Conservation (phyloP, 2,797 vertebrate genomes). For the Peromyscus melanophrys region DNA sequence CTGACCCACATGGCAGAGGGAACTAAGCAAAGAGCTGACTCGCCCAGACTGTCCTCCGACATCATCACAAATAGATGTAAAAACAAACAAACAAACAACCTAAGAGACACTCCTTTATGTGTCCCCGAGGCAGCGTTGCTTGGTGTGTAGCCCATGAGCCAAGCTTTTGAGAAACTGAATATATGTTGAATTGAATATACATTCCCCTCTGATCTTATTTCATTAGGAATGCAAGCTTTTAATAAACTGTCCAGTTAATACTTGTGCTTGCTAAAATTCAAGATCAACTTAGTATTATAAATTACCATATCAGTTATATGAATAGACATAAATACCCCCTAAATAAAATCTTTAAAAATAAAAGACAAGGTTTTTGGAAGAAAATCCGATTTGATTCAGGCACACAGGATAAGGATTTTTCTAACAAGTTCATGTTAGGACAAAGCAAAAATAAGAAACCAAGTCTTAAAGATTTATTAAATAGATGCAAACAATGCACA, state of each 20-base stretch:
- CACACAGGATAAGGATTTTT: neutral
- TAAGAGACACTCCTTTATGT: neutral
- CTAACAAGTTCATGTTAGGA: neutral
- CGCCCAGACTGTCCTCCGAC: neutral
- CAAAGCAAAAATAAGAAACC: conserved; percentile 30
- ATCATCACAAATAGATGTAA: neutral
- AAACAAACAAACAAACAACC: neutral
- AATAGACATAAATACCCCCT: neutral
- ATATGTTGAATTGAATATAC: neutral
- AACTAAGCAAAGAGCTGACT: neutral
- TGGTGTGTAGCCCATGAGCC: neutral
- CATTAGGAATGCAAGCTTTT: conserved; percentile 22
- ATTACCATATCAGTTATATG: neutral
- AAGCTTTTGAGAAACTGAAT: neutral
- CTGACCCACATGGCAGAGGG: neutral
- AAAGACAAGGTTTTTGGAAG: neutral
- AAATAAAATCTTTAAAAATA: neutral
- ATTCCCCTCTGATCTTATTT: neutral
- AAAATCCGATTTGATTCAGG: conserved; percentile 47
- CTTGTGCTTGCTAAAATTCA: neutral
- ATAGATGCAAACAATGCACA: neutral
- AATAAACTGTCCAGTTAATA: neutral
- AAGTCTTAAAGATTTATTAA: neutral
- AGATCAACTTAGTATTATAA: neutral
- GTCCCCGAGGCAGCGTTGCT: neutral